phyloP scores from a whole-genome alignment of 2,888 invertebrate genomes.

The Spisula subtruncata region DNA sequence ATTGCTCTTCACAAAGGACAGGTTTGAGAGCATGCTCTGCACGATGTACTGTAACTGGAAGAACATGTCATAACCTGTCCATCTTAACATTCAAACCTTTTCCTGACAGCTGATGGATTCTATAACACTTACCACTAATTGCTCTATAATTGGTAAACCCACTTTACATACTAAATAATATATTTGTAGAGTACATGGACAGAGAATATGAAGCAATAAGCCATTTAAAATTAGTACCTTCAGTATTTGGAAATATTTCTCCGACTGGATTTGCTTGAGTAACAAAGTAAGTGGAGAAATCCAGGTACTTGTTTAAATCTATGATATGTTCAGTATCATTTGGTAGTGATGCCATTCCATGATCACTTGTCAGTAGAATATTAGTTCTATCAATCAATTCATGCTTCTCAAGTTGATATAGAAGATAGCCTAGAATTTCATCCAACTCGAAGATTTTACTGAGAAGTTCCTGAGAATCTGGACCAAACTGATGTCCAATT shows the following conservation, averaged over 20 bases:
- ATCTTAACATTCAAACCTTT: too few species aligned
- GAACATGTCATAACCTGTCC: too few species aligned
- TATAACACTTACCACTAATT: too few species aligned
- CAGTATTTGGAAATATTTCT: slow-evolving; percentile 90
- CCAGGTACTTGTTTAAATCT: slow-evolving; percentile 78
- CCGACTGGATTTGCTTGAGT: slow-evolving; percentile 90
- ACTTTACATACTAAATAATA: too few species aligned
- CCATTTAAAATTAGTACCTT: background rate
- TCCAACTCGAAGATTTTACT: slow-evolving; percentile 89
- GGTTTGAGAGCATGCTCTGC: too few species aligned
- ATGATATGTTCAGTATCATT: slow-evolving; percentile 73
- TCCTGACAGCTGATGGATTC: too few species aligned
- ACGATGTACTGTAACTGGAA: too few species aligned
- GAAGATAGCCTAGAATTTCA: slow-evolving; percentile 88
- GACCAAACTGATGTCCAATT: slow-evolving; percentile 90
- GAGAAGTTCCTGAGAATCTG: slow-evolving; percentile 84
- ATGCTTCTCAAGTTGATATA: slow-evolving; percentile 89
- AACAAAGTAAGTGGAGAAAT: slow-evolving; percentile 75
- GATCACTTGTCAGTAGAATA: slow-evolving; percentile 92
- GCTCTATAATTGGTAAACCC: too few species aligned
- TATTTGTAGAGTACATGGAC: too few species aligned
- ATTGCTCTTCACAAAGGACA: too few species aligned
- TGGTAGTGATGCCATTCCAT: slow-evolving; percentile 91
- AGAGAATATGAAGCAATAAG: background rate
- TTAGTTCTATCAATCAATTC: slow-evolving; percentile 90